phyloP scores from a whole-genome alignment of 2,888 invertebrate genomes.

The Candidula unifasciata region DNA sequence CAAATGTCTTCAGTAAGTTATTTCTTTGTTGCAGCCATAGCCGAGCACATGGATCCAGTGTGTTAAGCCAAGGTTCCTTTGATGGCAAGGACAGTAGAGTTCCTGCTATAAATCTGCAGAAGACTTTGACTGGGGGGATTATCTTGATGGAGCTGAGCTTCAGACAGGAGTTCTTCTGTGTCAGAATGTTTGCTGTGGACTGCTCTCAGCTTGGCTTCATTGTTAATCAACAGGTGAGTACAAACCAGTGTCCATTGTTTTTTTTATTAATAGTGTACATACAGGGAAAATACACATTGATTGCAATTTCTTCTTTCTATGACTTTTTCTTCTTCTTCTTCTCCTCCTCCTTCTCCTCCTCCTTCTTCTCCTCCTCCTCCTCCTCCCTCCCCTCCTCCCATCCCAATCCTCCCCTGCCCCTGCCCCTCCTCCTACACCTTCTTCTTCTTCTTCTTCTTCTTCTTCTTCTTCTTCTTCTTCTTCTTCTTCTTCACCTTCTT shows the following conservation, averaged over 20 bases:
- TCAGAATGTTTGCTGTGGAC: slow-evolving; percentile 84
- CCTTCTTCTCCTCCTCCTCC: no score
- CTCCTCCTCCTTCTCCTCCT: no score
- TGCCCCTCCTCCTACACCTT: no score
- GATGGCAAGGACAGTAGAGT: slow-evolving; percentile 32
- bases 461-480: no score
- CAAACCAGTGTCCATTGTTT: not conserved
- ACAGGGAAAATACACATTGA: not conserved
- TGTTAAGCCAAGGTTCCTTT: slow-evolving; percentile 23
- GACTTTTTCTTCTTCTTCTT: not conserved
- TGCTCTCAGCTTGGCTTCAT: slow-evolving; percentile 79
- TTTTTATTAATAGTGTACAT: not conserved
- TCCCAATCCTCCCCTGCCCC: no score
- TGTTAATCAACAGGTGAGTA: slow-evolving; percentile 70
- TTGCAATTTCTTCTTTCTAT: not conserved
- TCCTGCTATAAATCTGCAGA: slow-evolving; percentile 79
- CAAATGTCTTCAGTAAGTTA: not conserved
- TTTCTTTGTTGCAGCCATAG: not conserved
- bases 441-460: no score
- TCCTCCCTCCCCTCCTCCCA: no score
- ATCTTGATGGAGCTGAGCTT: slow-evolving; percentile 84
- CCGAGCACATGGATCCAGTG: slow-evolving; percentile 22
- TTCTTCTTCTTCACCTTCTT: no score
- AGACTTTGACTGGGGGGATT: slow-evolving; percentile 84
- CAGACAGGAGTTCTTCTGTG: slow-evolving; percentile 85